Base-by-base conservation (phyloP, 2,113 vertebrate species). In the Sceloporus undulatus region DNA sequence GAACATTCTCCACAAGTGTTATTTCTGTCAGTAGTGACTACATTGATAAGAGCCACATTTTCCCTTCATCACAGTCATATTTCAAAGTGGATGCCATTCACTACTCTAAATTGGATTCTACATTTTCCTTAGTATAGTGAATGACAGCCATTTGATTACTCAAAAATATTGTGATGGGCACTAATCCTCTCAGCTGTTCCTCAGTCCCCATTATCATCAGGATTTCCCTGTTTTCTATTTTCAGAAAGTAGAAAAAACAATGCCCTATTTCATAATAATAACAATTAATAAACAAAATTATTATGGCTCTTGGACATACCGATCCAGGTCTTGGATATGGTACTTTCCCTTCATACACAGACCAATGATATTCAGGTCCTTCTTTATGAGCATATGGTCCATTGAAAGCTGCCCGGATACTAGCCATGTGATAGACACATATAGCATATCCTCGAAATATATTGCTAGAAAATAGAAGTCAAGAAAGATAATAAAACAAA, bases 271-370 rank as follows among this genome's bases (percentile, higher is more conserved):
- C 27, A 59, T 25, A 14, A 29, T 27, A 14, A 29, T 27, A 71
- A 77, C 19, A 6, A 29, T 42, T 27, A 68, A 25, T 2, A 80
- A 5, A 83, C 90, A 82, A 19, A 10, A 54, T 29, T 62, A 62
- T 62, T 62, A 16, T 62, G 11, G 59, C 10, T 14, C 5, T 27
- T 18, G 65, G 87, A 98, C 98, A 98, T 96, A 99, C 99, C 90
- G 98, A 98, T 93, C 99, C 99, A 90, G 99, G 99, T 62, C 99
- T 97, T n/a, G 99, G 99, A 81, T 98, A 99, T 54, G 99, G 99
- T 21, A 99, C 97, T 96, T 96, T 98, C 78, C 98, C 98, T 94
- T 99, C 98, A 4, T 98, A 98, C 5, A 98, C 93, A 85, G 97
- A 97, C 98, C 99, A 99, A 89, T 99, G 98, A 91, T 99, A 99